Evolutionary conservation across 2,797 vertebrate species (phyloP).

Genomic region (Falco biarmicus): DNA sequence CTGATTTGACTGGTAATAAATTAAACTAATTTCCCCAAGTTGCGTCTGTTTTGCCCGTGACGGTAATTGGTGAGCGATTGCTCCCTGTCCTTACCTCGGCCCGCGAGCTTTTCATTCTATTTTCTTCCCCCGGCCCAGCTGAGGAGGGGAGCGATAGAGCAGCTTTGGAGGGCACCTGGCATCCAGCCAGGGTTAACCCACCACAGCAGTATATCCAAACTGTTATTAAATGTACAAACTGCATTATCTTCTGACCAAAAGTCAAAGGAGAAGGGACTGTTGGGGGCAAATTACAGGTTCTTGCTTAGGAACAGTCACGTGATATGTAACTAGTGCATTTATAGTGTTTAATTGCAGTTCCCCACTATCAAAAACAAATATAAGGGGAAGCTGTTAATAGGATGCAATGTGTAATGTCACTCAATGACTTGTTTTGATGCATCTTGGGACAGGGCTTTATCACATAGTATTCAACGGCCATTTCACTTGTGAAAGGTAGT

Average conservation of each 20-base stretch:
- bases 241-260: slow-evolving; percentile 27
- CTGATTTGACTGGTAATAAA: too few species aligned
- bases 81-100: not conserved
- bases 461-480: not conserved
- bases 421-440: not conserved
- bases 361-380: not conserved
- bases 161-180: not conserved
- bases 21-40: too few species aligned
- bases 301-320: not conserved
- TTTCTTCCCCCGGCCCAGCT: not conserved
- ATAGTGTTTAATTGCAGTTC: slow-evolving; percentile 1
- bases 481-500: not conserved
- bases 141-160: not conserved
- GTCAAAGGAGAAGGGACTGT: not conserved
- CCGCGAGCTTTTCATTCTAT: not conserved
- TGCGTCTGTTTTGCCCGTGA: too few species aligned
- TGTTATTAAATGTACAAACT: slow-evolving; percentile 55
- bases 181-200: not conserved
- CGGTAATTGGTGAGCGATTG: not conserved
- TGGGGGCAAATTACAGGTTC: not conserved
- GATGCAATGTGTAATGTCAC: not conserved
- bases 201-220: slow-evolving; percentile 32
- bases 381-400: not conserved
- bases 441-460: not conserved
- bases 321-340: not conserved